phyloP scores from a whole-genome alignment of 2,888 invertebrate genomes.

The Clitarchus hookeri region DNA sequence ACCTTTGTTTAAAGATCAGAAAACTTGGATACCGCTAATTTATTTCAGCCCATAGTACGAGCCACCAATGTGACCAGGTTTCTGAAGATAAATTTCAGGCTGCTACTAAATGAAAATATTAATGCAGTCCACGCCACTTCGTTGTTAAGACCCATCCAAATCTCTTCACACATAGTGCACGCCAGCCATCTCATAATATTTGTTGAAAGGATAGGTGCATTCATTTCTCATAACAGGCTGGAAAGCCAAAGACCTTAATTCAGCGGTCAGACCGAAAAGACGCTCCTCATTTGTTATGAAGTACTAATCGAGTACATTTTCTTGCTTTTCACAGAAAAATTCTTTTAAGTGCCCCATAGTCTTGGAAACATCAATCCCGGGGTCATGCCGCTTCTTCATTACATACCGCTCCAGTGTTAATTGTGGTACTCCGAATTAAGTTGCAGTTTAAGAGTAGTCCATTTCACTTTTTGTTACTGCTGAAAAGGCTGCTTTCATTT shows the following conservation, averaged over 20 bases:
- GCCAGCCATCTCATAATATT: constrained; percentile 56
- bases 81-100: constrained; percentile 35
- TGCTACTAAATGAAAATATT: constrained; percentile 59
- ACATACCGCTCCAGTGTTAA: constrained; percentile 23
- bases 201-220: constrained; percentile 58
- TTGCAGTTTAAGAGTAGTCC: constrained; percentile 25
- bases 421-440: constrained; percentile 24
- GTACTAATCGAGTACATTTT: constrained; percentile 23
- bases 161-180: no score
- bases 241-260: constrained; percentile 59
- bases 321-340: constrained; percentile 25
- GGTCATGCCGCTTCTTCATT: background rate
- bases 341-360: constrained; percentile 22
- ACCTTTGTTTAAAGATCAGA: background rate
- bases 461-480: background rate
- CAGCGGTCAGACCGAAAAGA: constrained; percentile 21
- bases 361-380: background rate
- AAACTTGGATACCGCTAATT: constrained; percentile 1
- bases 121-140: constrained; percentile 57
- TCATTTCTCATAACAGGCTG: constrained; percentile 59
- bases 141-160: no score
- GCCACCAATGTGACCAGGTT: constrained; percentile 26
- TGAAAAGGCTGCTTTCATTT: background rate
- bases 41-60: constrained; percentile 11
- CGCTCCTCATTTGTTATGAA: constrained; percentile 19